A percentile compares a stretch with the other conserved stretches of the same genome.
These are phyloP conservation scores for Cacajao melanocephalus DNA, from an alignment of 2,797 vertebrate genomes.

Conservation along the genomic window DNA sequence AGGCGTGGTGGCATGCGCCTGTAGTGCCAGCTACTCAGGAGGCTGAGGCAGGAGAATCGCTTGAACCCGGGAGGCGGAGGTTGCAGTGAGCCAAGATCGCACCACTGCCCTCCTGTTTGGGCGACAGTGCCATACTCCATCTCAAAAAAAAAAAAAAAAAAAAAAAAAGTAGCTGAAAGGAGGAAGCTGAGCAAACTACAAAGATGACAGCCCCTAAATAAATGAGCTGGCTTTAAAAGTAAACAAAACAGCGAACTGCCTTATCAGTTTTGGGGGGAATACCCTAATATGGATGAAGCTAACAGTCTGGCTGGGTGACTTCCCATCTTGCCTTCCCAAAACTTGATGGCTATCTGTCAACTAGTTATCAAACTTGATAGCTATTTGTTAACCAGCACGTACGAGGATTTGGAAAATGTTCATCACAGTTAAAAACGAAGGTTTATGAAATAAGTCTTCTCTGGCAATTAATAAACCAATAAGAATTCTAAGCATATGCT, in stretches of 20 bases:
- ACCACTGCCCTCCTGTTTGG: neutral
- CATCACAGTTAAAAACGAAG: constrained; percentile 46
- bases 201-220: constrained; percentile 17
- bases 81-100: neutral
- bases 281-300: constrained; percentile 33
- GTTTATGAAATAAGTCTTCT: constrained; percentile 18
- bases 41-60: neutral
- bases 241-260: constrained; percentile 24
- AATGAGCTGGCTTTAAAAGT: constrained; percentile 46
- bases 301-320: neutral
- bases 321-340: constrained; percentile 28
- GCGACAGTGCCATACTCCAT: neutral
- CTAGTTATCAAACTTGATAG: neutral
- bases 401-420: constrained; percentile 36
- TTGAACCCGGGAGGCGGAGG: neutral
- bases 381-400: constrained; percentile 32
- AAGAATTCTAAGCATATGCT: neutral
- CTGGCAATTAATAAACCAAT: constrained; percentile 26
- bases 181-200: constrained; percentile 14
- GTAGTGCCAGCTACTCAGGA: neutral
- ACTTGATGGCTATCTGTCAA: neutral
- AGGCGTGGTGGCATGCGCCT: neutral
- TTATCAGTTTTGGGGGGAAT: neutral
- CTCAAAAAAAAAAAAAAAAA: neutral
- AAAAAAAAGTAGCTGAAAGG: constrained; percentile 22